Evolutionary conservation across 1,140 invertebrate species (phyloP), one percentile per base, ranked within the genome.

Genomic region (Drosophila equinoxialis): DNA sequence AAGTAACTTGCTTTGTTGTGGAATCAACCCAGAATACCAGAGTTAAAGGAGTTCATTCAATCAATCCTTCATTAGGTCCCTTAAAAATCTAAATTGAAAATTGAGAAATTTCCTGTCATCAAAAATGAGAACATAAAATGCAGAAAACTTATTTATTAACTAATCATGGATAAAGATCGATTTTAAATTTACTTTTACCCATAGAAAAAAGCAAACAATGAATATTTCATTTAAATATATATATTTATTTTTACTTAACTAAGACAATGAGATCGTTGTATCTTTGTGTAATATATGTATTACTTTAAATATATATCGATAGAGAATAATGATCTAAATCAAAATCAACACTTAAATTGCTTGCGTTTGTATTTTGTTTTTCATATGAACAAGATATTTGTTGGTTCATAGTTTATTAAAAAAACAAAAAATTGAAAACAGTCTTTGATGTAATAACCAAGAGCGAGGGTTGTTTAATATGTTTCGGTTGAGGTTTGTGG

Each of bases 201-300:
- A 11, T 59, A 6, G 35, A 37, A 23, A 6, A 13, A 6, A 30
- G 6, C 23, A 39, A 37, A 58, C 48, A 57, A 79, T 71, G 57
- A 69, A 64, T 65, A 64, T 54, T 42, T 62, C 62, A 48, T 67
- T 81, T 63, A 58, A 51, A 51, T 51, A 51, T 51, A 51, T 51
- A n/a, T 23, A 2, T 51, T 51, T 51, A 51, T 51, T 51, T 11
- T 20, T 20, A 51, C 45, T 51, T 51, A 51, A 67, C 55, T 73
- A 37, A 39, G 62, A 78, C 70, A 82, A 68, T 85, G 83, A 87
- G 82, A 85, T 85, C 82, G 83, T 81, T 65, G 68, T 76, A 63
- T 82, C 82, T 81, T 87, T 86, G 75, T 76, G 82, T 30, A 63
- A 51, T 55, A 35, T 62, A 23, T 62, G 39, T 26, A 35, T 23